phyloP scores from a whole-genome alignment of 2,797 vertebrate genomes.

The Hippoglossus hippoglossus region DNA sequence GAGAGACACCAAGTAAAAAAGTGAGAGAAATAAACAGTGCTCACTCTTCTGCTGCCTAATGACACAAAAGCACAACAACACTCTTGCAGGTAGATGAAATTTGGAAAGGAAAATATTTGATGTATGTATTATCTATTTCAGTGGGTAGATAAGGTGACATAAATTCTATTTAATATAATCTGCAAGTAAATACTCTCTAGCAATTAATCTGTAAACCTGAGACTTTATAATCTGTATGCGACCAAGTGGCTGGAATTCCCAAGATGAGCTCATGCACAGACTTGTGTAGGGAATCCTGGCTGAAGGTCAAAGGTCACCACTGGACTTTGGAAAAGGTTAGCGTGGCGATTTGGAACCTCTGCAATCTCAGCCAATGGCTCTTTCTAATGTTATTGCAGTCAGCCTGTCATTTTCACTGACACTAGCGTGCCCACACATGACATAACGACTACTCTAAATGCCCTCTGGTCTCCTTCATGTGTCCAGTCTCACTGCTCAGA shows the following conservation, averaged over 20 bases:
- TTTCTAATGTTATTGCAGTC: slow-evolving; percentile 23
- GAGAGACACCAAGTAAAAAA: slow-evolving; percentile 36
- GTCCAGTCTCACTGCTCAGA: neutral
- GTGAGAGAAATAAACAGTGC: slow-evolving; percentile 42
- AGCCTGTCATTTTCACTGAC: slow-evolving; percentile 4
- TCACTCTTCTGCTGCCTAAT: slow-evolving; percentile 31
- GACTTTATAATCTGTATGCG: slow-evolving; percentile 1
- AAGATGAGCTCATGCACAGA: slow-evolving; percentile 32
- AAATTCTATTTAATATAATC: neutral
- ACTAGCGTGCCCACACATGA: neutral
- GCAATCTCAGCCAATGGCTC: slow-evolving; percentile 15
- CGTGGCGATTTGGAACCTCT: slow-evolving; percentile 10
- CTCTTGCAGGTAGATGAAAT: slow-evolving; percentile 7
- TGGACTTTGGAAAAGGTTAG: slow-evolving; percentile 29
- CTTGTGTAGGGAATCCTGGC: slow-evolving; percentile 25
- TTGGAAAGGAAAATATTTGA: slow-evolving; percentile 16
- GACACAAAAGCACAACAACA: slow-evolving; percentile 29
- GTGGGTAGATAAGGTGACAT: neutral
- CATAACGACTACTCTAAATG: too few relatives aligned
- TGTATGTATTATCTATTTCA: slow-evolving; percentile 9
- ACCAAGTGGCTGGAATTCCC: slow-evolving; percentile 9
- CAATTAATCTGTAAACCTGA: neutral
- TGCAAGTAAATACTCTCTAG: neutral
- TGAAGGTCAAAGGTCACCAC: slow-evolving; percentile 52
- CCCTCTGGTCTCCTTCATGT: neutral